Conservation (phyloP, 1,140 invertebrate species). For the Drosophila pruinosa region DNA sequence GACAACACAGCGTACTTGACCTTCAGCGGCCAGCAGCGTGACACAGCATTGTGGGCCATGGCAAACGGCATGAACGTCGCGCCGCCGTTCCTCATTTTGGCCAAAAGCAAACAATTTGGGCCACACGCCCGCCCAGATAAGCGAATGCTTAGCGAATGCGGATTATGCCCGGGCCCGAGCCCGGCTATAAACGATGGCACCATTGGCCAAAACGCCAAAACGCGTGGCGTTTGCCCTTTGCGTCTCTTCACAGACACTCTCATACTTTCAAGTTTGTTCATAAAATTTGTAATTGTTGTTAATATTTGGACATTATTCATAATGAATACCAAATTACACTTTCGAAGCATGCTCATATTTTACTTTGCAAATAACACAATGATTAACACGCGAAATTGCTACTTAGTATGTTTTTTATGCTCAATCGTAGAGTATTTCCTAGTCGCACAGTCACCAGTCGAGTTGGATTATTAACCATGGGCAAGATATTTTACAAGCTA, state of each 20-base stretch:
- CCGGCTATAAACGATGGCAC: slow-evolving; percentile 1
- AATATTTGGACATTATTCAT: too few species aligned
- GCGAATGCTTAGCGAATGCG: slow-evolving; percentile 3
- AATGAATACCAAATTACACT: too few species aligned
- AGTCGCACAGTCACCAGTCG: neutral
- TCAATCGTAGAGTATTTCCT: neutral
- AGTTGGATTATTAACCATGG: too few species aligned
- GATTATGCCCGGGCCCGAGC: neutral
- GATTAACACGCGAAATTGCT: too few species aligned
- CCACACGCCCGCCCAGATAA: slow-evolving; percentile 8
- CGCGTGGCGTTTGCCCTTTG: neutral
- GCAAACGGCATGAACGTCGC: neutral
- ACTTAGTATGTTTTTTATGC: too few species aligned
- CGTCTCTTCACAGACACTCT: neutral
- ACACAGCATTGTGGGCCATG: slow-evolving; percentile 48
- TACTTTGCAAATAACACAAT: too few species aligned
- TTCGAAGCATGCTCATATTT: neutral
- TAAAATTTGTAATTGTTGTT: too few species aligned
- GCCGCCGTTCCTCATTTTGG: neutral
- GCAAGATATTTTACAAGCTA: too few species aligned
- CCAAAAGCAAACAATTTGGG: slow-evolving; percentile 19
- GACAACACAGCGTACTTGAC: slow-evolving; percentile 41
- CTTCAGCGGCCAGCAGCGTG: slow-evolving; percentile 5
- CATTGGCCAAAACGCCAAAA: neutral
- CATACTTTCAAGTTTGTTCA: too few species aligned